Base-by-base conservation (phyloP, 2,113 vertebrate species). In the Neodon shergylaensis region DNA sequence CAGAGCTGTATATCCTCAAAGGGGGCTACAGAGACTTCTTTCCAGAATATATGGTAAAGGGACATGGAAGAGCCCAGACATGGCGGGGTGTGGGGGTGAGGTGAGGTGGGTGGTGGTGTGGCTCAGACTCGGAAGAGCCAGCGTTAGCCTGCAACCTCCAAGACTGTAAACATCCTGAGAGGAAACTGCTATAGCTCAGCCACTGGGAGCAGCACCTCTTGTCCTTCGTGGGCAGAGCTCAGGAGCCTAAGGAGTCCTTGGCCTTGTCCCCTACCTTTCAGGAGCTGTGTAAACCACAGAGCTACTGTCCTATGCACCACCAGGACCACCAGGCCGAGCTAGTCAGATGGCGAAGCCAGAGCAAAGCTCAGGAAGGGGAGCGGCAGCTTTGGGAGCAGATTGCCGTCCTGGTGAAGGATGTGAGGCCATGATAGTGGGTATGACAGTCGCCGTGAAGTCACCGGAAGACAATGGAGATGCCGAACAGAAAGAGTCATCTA, bases 11-110 rank as follows among this genome's bases (percentile, higher is more conserved):
- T 94, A 94, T 98, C 88, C 98, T 99, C 95, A 98, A 97, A 91
- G 98, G 98, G 4, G 98, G 98, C 82, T 98, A 98, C 96, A 98
- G 98, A 95, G 98, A 98, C 47, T 99, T 99, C 93, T 99, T 98
- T 91, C 97, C 95, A 83, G 97, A 97, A 47, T 98, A 97, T 91
- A 95, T 8, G 98, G 98, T 99, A 98, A 97, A 66, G 61, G 44
- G 86, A 12, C 28, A 49, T 1, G 3, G 49, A 77, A 63, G 83
- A 72, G 16, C 36, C 39, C n/a, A 85, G 16, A 4, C 13, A 1
- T 66, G 65, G 65, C 3, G 1, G 6, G 14, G 39, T 83, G 72
- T 58, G 58, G 58, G 17, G 19, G 17, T 21, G 58, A 65, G 54
- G n/a, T 73, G 19, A 11, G 52, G 36, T 54, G 54, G 26, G 16